A percentile compares a stretch with the other conserved stretches of the same genome.
Evolutionary conservation across 2,888 invertebrate genomes (phyloP).

Genomic region (Pegoplata infirma): DNA sequence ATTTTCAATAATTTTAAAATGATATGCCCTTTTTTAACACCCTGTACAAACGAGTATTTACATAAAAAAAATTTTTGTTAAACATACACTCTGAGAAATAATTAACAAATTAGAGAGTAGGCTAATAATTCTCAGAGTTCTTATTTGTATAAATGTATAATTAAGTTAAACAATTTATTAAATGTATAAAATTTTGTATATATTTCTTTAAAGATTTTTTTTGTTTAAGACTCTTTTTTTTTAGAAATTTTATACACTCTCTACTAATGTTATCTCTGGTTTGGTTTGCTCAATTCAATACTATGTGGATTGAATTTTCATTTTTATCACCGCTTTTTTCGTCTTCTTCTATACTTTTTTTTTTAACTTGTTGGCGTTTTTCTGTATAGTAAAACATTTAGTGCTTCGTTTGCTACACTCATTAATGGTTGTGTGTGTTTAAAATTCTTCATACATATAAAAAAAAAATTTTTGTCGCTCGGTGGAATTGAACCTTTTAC

Average conservation of each 20-base stretch:
- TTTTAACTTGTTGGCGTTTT: slow-evolving; percentile 61
- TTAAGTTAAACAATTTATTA: background rate
- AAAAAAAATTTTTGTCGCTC: slow-evolving; percentile 32
- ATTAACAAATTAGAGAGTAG: background rate
- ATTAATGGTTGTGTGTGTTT: slow-evolving; percentile 68
- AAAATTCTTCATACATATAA: slow-evolving; percentile 27
- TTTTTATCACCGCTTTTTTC: slow-evolving; percentile 44
- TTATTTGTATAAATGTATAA: background rate
- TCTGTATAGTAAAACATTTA: slow-evolving; percentile 65
- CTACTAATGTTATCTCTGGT: slow-evolving; percentile 22
- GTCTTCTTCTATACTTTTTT: slow-evolving; percentile 21
- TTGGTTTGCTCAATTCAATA: background rate
- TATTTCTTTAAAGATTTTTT: background rate
- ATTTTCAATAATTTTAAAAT: too few species aligned
- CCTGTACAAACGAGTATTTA: too few species aligned
- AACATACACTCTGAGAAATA: slow-evolving; percentile 4
- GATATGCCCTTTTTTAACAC: too few species aligned
- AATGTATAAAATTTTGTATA: background rate
- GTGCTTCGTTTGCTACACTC: slow-evolving; percentile 71
- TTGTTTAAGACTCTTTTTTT: background rate
- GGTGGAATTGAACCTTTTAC: slow-evolving; percentile 50
- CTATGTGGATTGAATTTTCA: slow-evolving; percentile 40
- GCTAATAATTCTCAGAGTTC: background rate
- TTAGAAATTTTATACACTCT: background rate
- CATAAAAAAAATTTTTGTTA: background rate